Base-by-base conservation (phyloP, 2,888 invertebrate species). In the Diarsia rubi region DNA sequence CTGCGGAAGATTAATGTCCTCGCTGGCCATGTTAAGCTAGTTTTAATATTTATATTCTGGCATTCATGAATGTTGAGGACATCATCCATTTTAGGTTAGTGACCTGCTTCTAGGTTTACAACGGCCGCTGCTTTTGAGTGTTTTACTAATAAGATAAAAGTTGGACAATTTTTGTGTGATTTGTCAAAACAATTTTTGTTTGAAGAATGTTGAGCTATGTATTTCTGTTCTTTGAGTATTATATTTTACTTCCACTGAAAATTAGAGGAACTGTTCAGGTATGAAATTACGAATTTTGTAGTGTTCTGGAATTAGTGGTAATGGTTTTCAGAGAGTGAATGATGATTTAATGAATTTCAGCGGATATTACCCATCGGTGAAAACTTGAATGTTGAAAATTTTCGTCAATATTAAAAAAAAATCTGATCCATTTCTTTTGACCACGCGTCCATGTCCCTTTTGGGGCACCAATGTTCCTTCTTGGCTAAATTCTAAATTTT, bases 11-110 rank as follows among this genome's bases (percentile, higher is more conserved):
- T 86, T 82, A 86, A 86, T 88, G 85, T 60, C 52, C 49, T 73
- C 37, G 45, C 67, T 37, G 63, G 67, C 71, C 59, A 57, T 62
- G 71, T 67, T 66, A 68, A 75, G 74, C 78, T 86, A 88, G 82
- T 86, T 88, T 82, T 78, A 79, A 84, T 84, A 84, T 82, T 79
- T 85, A 86, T 85, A 75, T 49, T 85, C 83, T 62, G 59, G 69
- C 57, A 80, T 80, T 83, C 86, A 86, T 83, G 81, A 79, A 79
- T 83, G 63, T 59, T 70, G 85, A 78, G 70, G 70, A 69, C 69
- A 54, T 75, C 81, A 84, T 86, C 81, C 80, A 75, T 83, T 79
- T 85, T 69, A 74, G 71, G 78, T 78, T 12, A 60, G 9, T 74
- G 83, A 82, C 74, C 74, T 66, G 68, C 11, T 77, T 81, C 52